Conservation (phyloP, 2,797 vertebrate genomes). For the Ispidina lecontei region DNA sequence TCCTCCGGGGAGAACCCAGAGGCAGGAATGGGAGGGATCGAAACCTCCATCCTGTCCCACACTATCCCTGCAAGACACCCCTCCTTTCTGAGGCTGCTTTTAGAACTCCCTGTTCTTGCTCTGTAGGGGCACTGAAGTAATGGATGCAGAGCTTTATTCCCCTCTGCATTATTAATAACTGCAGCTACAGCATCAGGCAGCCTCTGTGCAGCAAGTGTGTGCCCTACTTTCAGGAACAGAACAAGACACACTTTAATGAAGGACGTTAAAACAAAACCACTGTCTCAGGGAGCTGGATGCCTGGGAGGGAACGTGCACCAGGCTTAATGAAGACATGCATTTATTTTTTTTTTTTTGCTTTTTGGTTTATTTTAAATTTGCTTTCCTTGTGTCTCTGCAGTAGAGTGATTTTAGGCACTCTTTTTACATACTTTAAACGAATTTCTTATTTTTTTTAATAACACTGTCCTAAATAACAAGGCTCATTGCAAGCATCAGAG, state of each 20-base stretch:
- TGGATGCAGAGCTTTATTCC: neutral
- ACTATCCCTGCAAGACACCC: neutral
- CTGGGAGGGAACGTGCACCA: neutral
- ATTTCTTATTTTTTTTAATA: neutral
- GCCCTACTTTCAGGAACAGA: constrained; percentile 50
- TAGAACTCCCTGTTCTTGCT: neutral
- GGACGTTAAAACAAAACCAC: constrained; percentile 5
- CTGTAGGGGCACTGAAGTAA: neutral
- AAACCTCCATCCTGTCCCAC: neutral
- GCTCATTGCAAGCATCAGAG: neutral
- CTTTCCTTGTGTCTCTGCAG: neutral
- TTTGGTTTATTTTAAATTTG: neutral
- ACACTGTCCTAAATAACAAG: neutral
- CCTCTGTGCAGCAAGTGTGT: neutral
- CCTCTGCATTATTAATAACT: constrained; percentile 51
- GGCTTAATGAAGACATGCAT: neutral
- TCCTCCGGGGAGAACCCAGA: neutral
- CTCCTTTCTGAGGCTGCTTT: neutral
- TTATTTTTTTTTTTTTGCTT: neutral
- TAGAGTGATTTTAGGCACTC: neutral
- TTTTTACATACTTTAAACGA: neutral
- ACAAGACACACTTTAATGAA: neutral
- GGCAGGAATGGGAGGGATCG: accelerated
- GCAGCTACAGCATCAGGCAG: neutral
- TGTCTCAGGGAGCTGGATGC: neutral